Evolutionary conservation across 2,888 invertebrate genomes (phyloP).

Genomic region (Drosophila mettleri): DNA sequence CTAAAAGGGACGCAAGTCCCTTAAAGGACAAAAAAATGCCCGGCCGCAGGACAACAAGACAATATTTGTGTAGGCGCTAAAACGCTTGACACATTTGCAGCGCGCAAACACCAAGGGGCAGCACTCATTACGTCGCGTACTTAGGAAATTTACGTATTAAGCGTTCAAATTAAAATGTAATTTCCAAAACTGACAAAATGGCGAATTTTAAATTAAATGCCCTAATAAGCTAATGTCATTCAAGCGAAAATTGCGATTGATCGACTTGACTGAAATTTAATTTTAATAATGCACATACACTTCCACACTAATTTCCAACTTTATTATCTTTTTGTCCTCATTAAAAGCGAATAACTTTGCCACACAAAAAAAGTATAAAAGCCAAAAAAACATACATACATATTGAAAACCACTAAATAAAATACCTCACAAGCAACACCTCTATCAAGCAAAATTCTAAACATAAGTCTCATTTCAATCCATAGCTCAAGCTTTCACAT

Average conservation of each 20-base stretch:
- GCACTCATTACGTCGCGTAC: constrained; percentile 44
- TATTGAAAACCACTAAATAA: no score
- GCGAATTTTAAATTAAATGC: constrained; percentile 21
- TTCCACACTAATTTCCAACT: no score
- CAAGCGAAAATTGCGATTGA: not conserved
- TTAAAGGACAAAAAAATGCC: constrained; percentile 12
- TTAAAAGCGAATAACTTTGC: no score
- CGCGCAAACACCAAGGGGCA: constrained; percentile 26
- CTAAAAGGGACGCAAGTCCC: constrained; percentile 20
- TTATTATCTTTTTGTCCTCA: no score
- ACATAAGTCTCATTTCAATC: no score
- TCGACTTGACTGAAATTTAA: not conserved
- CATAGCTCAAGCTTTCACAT: no score
- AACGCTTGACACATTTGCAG: constrained; percentile 53
- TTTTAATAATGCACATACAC: not conserved
- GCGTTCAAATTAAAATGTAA: constrained; percentile 56
- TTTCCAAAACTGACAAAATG: constrained; percentile 34
- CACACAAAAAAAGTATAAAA: no score
- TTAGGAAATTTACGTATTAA: constrained; percentile 44
- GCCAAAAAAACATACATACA: no score
- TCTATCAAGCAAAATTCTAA: no score
- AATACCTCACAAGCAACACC: no score
- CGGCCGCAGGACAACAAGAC: constrained; percentile 24
- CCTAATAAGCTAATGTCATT: constrained; percentile 33
- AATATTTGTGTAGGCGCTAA: constrained; percentile 63